Percentiles rank a stretch among this genome's conserved stretches.
These are phyloP conservation scores for Oasisia sp. DNA, from an alignment of 2,888 invertebrate genomes.

Conservation along the genomic window DNA sequence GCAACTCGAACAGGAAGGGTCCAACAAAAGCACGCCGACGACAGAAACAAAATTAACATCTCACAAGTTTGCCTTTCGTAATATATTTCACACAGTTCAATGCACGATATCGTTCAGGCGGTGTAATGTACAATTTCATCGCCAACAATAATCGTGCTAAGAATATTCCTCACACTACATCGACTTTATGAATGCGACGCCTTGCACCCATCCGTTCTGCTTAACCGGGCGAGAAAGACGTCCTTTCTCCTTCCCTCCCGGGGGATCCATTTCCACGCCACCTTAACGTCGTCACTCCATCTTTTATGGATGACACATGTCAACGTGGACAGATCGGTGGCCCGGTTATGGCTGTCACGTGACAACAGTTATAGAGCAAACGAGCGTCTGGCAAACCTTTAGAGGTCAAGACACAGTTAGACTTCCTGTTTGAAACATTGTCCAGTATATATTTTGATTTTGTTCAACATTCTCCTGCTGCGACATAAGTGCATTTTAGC, in stretches of 20 bases:
- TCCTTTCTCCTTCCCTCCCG: neutral
- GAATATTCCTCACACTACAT: neutral
- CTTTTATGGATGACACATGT: neutral
- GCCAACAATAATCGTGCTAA: neutral
- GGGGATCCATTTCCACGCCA: neutral
- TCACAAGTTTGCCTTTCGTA: neutral
- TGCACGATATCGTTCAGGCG: neutral
- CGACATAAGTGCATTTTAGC: no score
- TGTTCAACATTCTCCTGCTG: no score
- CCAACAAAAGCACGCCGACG: neutral
- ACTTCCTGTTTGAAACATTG: no score
- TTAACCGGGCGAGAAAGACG: neutral
- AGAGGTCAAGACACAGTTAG: no score
- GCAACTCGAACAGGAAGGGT: no score
- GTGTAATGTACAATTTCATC: neutral
- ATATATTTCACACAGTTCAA: neutral
- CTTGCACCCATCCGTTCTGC: neutral
- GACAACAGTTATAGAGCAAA: neutral
- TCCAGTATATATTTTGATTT: no score
- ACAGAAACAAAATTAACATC: neutral
- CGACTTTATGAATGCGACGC: neutral
- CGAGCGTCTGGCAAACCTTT: no score
- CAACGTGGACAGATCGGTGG: neutral
- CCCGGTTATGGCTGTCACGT: neutral
- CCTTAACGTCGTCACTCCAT: neutral